Evolutionary conservation across 1,140 invertebrate genomes (phyloP).

Genomic region (Aphelenchoides besseyi): DNA sequence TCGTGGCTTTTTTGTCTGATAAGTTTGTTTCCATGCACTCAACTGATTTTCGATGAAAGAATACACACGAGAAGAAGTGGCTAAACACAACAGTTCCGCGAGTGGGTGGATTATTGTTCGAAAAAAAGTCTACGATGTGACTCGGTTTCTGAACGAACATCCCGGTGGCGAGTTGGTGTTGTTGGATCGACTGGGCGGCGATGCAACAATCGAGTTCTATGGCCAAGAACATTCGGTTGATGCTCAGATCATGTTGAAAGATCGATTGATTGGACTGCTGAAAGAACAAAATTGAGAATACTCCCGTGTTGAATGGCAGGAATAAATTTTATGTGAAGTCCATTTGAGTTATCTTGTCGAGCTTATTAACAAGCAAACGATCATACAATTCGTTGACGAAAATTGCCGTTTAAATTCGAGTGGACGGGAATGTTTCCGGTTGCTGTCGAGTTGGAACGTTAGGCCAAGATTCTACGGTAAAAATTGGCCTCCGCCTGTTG

Average conservation of each 20-base stretch:
- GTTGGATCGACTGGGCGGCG: slow-evolving; percentile 78
- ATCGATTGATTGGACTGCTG: slow-evolving; percentile 76
- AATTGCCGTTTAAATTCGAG: too few species aligned
- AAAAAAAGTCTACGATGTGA: slow-evolving; percentile 63
- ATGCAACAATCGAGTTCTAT: slow-evolving; percentile 78
- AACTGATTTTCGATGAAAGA: slow-evolving; percentile 14
- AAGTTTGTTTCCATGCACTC: background rate
- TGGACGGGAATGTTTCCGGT: too few species aligned
- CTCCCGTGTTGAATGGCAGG: background rate
- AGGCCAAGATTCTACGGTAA: too few species aligned
- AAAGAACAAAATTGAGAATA: slow-evolving; percentile 8
- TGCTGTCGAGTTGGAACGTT: too few species aligned
- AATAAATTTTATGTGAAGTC: too few species aligned
- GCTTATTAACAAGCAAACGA: too few species aligned
- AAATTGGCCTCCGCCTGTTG: too few species aligned
- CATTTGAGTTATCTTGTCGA: too few species aligned
- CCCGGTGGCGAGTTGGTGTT: slow-evolving; percentile 93
- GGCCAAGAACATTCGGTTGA: slow-evolving; percentile 95
- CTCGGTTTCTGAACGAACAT: slow-evolving; percentile 74
- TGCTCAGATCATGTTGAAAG: slow-evolving; percentile 84
- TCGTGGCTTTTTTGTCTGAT: background rate
- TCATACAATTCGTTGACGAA: too few species aligned
- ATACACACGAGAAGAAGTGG: slow-evolving; percentile 51
- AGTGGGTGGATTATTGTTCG: slow-evolving; percentile 51
- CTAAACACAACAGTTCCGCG: slow-evolving; percentile 47